Evolutionary conservation across 2,888 invertebrate genomes (phyloP).

Genomic region (Entomobrya multifasciata): DNA sequence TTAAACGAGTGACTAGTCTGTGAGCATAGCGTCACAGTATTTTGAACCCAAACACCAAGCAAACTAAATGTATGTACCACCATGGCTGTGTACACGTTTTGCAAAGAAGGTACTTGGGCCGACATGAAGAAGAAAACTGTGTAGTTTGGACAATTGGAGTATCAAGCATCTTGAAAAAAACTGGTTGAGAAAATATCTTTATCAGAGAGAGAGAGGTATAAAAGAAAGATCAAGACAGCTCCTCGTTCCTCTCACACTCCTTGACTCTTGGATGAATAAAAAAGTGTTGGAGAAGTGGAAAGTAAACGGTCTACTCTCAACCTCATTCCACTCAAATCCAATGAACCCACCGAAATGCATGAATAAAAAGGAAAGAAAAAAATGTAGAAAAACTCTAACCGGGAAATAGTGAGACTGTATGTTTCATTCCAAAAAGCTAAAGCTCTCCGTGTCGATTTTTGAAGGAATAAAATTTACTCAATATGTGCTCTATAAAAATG

Average conservation of each 20-base stretch:
- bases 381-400: not conserved
- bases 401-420: slow-evolving; percentile 37
- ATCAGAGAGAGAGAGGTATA: not conserved
- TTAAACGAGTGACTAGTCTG: not conserved
- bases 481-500: not conserved
- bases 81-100: not conserved
- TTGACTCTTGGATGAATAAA: slow-evolving; percentile 18
- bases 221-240: slow-evolving; percentile 2
- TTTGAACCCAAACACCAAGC: not conserved
- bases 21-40: not conserved
- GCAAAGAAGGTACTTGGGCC: not conserved
- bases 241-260: not conserved
- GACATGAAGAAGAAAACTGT: slow-evolving; percentile 15
- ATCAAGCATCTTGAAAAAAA: slow-evolving; percentile 32
- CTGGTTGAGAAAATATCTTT: slow-evolving; percentile 8
- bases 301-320: slow-evolving; percentile 33
- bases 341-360: not conserved
- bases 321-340: slow-evolving; percentile 25
- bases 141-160: slow-evolving; percentile 53
- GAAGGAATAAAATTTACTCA: slow-evolving; percentile 20
- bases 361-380: slow-evolving; percentile 13
- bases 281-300: slow-evolving; percentile 41
- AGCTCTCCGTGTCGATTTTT: not conserved
- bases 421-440: not conserved
- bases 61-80: not conserved